Evolutionary conservation across 2,113 vertebrate genomes (phyloP).

Genomic region (Syrrhaptes paradoxus): DNA sequence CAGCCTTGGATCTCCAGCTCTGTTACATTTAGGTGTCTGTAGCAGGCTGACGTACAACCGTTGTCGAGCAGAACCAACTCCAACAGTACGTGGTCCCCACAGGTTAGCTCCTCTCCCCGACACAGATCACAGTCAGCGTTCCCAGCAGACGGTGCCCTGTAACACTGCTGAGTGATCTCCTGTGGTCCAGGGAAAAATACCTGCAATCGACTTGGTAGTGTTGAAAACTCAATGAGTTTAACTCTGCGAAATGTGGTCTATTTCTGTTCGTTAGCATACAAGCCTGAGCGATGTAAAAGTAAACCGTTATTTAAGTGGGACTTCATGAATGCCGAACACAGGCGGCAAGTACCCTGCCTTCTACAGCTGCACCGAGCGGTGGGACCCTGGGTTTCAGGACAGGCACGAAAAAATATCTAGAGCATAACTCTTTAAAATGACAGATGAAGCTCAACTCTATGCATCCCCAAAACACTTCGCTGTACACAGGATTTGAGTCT

Average conservation of each 20-base stretch:
- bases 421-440: background rate
- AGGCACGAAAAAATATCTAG: background rate
- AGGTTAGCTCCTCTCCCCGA: background rate
- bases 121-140: accelerated
- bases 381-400: background rate
- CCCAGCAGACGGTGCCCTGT: background rate
- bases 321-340: background rate
- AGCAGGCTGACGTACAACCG: accelerated
- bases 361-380: background rate
- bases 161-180: background rate
- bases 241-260: background rate
- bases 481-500: background rate
- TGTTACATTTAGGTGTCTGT: background rate
- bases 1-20: background rate
- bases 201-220: background rate
- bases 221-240: background rate
- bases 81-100: accelerated
- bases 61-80: background rate
- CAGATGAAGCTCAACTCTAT: background rate
- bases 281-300: background rate
- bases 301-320: background rate
- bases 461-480: background rate
- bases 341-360: background rate
- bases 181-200: background rate
- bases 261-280: background rate